Base-by-base conservation (phyloP, 2,113 vertebrate species). In the Marmota flaviventris region DNA sequence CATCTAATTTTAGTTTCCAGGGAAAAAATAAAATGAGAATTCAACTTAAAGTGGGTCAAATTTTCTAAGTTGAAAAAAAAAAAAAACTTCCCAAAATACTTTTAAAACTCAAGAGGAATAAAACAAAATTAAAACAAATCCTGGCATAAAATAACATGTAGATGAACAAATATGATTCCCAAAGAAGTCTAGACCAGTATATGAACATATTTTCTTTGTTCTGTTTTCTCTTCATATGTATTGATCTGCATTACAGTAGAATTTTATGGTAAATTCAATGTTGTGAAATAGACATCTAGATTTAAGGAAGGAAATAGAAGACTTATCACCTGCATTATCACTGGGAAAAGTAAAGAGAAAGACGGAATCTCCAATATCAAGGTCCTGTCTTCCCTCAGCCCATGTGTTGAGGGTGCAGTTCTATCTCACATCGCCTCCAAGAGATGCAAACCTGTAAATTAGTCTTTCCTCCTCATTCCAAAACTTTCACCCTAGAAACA, bases 1-100 rank as follows among this genome's bases (percentile, higher is more conserved):
- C 88, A 97, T 91, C 94, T 97, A 95, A 97, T 96, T 98, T 97
- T 98, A 97, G 97, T 95, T 97, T 92, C 92, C 90, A 83, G 92
- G 79, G 34, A 85, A 89, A 97, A 97, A 97, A 96, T 91, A 94
- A 97, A 93, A 89, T 63, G 53, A 93, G 61, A 97, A 97, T 83
- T 96, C 91, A 90, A 90, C 79, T 97, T 88, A 92, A 96, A 97
- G 95, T 97, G 91, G 97, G 97, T 97, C 97, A 97, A 88, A 94
- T 93, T 94, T 95, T 96, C 76, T 86, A 65, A 97, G 67, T 94
- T 88, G 17, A 7, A 20, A 27, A 27, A 82, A 37, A 56, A 69
- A 87, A 69, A 87, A 61, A 24, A 17, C 58, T 58, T 85, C 27
- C 11, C n/a, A 67, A 93, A 92, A 97, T 87, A 53, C 14, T 96